phyloP scores from a whole-genome alignment of 2,797 vertebrate genomes.

The Sebastes minor region DNA sequence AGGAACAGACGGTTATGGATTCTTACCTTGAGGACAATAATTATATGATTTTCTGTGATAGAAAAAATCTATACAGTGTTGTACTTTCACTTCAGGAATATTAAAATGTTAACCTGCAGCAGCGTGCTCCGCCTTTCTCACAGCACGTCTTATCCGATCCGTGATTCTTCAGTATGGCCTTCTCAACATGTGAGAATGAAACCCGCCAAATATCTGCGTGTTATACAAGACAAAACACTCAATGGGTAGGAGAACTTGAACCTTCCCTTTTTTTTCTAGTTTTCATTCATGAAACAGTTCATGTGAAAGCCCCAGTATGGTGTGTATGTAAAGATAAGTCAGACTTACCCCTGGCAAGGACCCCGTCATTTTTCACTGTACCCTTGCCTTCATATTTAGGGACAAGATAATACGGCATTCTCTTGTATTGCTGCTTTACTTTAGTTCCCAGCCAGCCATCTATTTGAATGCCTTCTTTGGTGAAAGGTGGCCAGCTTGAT shows the following conservation, averaged over 20 bases:
- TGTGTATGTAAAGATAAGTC: neutral
- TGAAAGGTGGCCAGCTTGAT: constrained; percentile 79
- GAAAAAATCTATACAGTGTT: neutral
- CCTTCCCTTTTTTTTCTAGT: neutral
- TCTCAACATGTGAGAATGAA: constrained; percentile 87
- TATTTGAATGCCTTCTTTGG: constrained; percentile 77
- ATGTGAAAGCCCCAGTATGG: neutral
- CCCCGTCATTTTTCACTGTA: constrained; percentile 36
- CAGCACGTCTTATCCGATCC: constrained; percentile 85
- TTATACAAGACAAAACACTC: neutral
- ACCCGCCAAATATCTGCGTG: constrained; percentile 78
- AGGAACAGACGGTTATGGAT: neutral
- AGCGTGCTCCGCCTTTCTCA: constrained; percentile 66
- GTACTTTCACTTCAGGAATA: neutral
- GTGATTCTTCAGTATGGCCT: constrained; percentile 81
- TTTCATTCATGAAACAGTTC: neutral
- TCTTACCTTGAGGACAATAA: neutral
- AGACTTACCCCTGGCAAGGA: constrained; percentile 64
- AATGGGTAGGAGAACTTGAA: neutral
- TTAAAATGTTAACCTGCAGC: constrained; percentile 82
- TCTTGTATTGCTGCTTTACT: constrained; percentile 54
- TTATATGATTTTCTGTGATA: neutral
- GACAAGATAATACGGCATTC: constrained; percentile 78
- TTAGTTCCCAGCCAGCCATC: constrained; percentile 85
- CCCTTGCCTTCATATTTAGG: constrained; percentile 86